A percentile compares a stretch with the other conserved stretches of the same genome.
Evolutionary conservation across 2,888 invertebrate species (phyloP).

Genomic region (Himalopsyche anomala): DNA sequence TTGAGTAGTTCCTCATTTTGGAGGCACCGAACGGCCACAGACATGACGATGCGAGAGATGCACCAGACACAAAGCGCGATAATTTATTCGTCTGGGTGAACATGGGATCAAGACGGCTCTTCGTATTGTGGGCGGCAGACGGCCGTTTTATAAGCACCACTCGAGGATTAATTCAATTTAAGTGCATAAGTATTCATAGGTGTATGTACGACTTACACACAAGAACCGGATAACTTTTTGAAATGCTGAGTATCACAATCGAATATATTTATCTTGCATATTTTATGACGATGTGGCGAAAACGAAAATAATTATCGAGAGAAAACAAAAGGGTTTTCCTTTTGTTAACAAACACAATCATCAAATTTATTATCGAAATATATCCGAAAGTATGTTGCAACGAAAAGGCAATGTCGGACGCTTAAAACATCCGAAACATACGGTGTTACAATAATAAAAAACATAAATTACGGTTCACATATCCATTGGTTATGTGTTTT

Average conservation of each 20-base stretch:
- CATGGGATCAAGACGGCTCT: background rate
- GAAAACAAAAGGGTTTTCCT: too few relatives aligned
- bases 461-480: background rate
- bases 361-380: too few relatives aligned
- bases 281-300: too few relatives aligned
- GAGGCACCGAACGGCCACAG: background rate
- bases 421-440: background rate
- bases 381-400: background rate
- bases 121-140: slow-evolving; percentile 8
- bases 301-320: too few relatives aligned
- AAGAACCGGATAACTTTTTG: too few relatives aligned
- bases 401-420: background rate
- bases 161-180: too few relatives aligned
- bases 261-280: too few relatives aligned
- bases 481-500: slow-evolving; percentile 1
- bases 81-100: slow-evolving; percentile 29
- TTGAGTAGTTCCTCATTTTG: background rate
- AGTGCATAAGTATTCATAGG: too few relatives aligned
- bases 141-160: too few relatives aligned
- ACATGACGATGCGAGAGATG: background rate
- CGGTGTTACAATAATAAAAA: background rate
- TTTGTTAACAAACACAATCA: too few relatives aligned
- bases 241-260: too few relatives aligned
- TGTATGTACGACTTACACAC: too few relatives aligned
- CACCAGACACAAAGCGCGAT: slow-evolving; percentile 22